phyloP scores from a whole-genome alignment of 2,113 vertebrate species.

The Xiphophorus couchianus region DNA sequence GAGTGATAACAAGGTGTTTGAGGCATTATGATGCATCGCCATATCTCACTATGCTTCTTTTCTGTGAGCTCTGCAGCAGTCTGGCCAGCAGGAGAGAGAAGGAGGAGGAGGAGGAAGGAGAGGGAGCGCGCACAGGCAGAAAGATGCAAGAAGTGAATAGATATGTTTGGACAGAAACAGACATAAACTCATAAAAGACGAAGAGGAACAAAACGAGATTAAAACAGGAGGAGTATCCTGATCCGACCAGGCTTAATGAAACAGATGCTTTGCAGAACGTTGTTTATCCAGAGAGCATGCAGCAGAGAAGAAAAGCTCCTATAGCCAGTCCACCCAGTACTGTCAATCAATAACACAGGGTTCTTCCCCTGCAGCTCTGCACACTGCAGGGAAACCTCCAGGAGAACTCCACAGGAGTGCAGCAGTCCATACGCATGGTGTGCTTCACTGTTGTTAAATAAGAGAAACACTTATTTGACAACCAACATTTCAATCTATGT shows the following conservation, averaged over 20 bases:
- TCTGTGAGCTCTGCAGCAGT: constrained; percentile 68
- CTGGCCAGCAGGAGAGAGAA: constrained; percentile 36
- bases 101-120: neutral
- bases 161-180: constrained; percentile 22
- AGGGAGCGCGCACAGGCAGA: neutral
- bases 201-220: constrained; percentile 10
- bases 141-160: constrained; percentile 8
- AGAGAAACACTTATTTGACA: constrained; percentile 14
- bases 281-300: constrained; percentile 24
- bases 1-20: constrained; percentile 55
- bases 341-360: constrained; percentile 66
- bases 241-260: neutral
- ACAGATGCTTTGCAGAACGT: constrained; percentile 12
- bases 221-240: neutral
- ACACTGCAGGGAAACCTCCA: constrained; percentile 45
- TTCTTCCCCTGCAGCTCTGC: constrained; percentile 53
- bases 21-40: constrained; percentile 74
- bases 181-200: constrained; percentile 9
- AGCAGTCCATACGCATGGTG: constrained; percentile 10
- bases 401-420: constrained; percentile 16
- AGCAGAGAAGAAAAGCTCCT: constrained; percentile 28
- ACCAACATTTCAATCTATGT: neutral
- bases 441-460: neutral
- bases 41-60: constrained; percentile 74
- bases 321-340: constrained; percentile 39